A percentile compares a stretch with the other conserved stretches of the same genome.
Evolutionary conservation across 2,797 vertebrate genomes (phyloP).

Genomic region (Falco concolor): DNA sequence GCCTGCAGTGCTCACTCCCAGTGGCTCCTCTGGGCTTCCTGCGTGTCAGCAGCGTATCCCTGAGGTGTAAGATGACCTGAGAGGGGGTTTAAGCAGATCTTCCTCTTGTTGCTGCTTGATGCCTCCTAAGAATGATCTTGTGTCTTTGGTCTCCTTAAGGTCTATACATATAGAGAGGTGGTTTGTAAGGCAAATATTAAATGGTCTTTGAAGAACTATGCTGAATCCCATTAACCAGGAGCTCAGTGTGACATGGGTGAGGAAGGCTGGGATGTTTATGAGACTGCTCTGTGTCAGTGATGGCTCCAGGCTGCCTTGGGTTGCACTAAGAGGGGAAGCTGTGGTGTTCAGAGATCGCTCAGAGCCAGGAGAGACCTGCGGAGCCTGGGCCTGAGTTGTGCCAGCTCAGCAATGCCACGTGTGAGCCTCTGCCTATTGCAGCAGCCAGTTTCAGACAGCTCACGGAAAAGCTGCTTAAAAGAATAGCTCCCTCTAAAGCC

Average conservation of each 20-base stretch:
- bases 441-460: neutral
- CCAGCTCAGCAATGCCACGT: neutral
- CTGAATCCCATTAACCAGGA: neutral
- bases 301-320: fast-evolving
- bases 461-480: neutral
- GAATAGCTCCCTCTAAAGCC: neutral
- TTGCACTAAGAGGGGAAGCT: neutral
- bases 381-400: fast-evolving
- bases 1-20: neutral
- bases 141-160: neutral
- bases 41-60: neutral
- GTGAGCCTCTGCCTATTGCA: neutral
- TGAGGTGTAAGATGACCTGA: fast-evolving
- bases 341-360: fast-evolving
- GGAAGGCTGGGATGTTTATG: neutral
- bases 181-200: neutral
- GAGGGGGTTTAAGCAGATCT: neutral
- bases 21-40: neutral
- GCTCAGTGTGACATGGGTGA: neutral
- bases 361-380: neutral
- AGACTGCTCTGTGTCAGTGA: neutral
- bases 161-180: neutral
- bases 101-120: neutral
- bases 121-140: neutral
- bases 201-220: neutral